phyloP scores from a whole-genome alignment of 2,797 vertebrate species.

The Neostethus bicornis region DNA sequence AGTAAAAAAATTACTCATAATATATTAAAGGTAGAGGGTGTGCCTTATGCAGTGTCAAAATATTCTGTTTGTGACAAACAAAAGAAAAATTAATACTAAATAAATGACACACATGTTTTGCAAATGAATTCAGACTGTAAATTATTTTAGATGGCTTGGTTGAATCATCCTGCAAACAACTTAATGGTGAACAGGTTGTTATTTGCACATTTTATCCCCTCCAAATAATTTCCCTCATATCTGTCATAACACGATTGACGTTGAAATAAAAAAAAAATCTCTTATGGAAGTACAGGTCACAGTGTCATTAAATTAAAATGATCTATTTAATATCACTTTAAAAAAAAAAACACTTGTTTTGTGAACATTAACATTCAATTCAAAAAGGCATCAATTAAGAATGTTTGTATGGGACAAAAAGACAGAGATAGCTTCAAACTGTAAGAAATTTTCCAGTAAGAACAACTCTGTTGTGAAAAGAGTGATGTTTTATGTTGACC shows the following conservation, averaged over 20 bases:
- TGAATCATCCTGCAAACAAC: background rate
- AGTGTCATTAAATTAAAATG: slow-evolving; percentile 4
- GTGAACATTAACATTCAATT: slow-evolving; percentile 40
- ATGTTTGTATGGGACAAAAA: slow-evolving; percentile 53
- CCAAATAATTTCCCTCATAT: too few species aligned
- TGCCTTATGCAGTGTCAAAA: background rate
- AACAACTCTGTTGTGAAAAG: slow-evolving; percentile 57
- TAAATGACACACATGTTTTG: background rate
- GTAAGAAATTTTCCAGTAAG: slow-evolving; percentile 58
- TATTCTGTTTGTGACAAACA: slow-evolving; percentile 1
- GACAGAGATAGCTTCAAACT: slow-evolving; percentile 58
- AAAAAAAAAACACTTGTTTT: slow-evolving; percentile 41
- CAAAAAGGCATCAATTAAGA: slow-evolving; percentile 51
- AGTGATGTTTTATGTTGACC: slow-evolving; percentile 58
- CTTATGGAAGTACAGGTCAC: slow-evolving; percentile 5
- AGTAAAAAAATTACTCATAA: slow-evolving; percentile 18
- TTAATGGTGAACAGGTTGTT: background rate
- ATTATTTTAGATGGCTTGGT: background rate
- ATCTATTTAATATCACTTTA: slow-evolving; percentile 23
- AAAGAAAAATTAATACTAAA: background rate
- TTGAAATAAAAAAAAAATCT: slow-evolving; percentile 18
- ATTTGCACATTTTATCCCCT: background rate
- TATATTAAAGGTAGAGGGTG: slow-evolving; percentile 3
- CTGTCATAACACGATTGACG: too few species aligned
- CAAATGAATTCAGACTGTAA: background rate